phyloP scores from a whole-genome alignment of 2,888 invertebrate genomes.

The Euzophera pinguis region DNA sequence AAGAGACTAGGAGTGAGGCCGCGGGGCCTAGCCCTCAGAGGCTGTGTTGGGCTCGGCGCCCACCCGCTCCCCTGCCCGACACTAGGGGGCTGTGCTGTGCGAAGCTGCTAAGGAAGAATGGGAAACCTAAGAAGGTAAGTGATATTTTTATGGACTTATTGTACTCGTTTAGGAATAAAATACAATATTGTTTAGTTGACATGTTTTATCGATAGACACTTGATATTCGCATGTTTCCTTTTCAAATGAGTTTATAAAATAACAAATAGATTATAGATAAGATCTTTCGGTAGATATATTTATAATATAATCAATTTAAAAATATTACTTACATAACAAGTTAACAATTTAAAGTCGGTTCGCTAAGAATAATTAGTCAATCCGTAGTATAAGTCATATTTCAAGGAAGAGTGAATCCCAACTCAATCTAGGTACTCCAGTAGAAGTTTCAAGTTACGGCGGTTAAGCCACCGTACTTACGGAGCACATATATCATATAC shows the following conservation, averaged over 20 bases:
- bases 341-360: too few relatives aligned
- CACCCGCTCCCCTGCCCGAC: constrained; percentile 80
- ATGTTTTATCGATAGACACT: not conserved
- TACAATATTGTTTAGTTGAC: not conserved
- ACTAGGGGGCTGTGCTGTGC: constrained; percentile 90
- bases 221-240: too few relatives aligned
- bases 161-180: not conserved
- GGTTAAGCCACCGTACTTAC: constrained; percentile 46
- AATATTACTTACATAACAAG: too few relatives aligned
- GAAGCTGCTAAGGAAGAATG: constrained; percentile 89
- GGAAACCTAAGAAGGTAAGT: constrained; percentile 88
- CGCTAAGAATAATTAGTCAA: not conserved
- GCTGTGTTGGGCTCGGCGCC: constrained; percentile 64
- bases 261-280: too few relatives aligned
- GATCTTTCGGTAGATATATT: too few relatives aligned
- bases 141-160: constrained; percentile 14
- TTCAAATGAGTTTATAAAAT: too few relatives aligned
- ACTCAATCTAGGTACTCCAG: constrained; percentile 51
- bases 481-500: constrained; percentile 29
- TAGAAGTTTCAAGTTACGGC: constrained; percentile 47
- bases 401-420: constrained; percentile 59
- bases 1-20: constrained; percentile 64
- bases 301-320: too few relatives aligned
- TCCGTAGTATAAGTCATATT: constrained; percentile 40
- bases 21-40: constrained; percentile 54